phyloP scores from a whole-genome alignment of 2,797 vertebrate genomes.

The Bradypus variegatus region DNA sequence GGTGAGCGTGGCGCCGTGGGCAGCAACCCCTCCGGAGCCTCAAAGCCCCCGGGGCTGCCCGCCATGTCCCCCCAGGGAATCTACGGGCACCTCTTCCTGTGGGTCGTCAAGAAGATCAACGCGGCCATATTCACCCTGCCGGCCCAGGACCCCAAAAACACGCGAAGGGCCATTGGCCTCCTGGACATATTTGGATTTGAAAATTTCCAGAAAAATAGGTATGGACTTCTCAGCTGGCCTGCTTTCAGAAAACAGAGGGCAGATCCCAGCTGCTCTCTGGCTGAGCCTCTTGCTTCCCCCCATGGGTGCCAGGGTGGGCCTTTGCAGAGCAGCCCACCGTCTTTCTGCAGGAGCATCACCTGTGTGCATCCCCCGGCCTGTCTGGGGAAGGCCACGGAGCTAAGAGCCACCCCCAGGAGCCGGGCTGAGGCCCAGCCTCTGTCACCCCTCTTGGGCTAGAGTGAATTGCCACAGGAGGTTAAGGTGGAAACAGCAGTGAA shows the following conservation, averaged over 20 bases:
- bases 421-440: background rate
- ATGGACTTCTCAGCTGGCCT: constrained; percentile 6
- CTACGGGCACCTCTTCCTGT: constrained; percentile 91
- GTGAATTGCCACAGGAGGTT: background rate
- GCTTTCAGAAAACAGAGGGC: background rate
- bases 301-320: background rate
- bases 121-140: constrained; percentile 79
- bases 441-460: background rate
- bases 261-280: background rate
- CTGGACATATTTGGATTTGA: constrained; percentile 99
- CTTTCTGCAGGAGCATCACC: background rate
- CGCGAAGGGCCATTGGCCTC: constrained; percentile 83
- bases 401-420: background rate
- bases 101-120: constrained; percentile 96
- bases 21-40: background rate
- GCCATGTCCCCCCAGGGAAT: constrained; percentile 79
- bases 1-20: background rate
- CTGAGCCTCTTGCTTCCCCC: background rate
- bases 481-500: background rate
- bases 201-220: constrained; percentile 96
- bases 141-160: constrained; percentile 70
- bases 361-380: fast-evolving
- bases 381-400: background rate
- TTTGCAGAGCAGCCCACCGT: background rate
- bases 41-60: background rate